Evolutionary conservation across 2,888 invertebrate genomes (phyloP).

Genomic region (Paralinhomoeus sp.): DNA sequence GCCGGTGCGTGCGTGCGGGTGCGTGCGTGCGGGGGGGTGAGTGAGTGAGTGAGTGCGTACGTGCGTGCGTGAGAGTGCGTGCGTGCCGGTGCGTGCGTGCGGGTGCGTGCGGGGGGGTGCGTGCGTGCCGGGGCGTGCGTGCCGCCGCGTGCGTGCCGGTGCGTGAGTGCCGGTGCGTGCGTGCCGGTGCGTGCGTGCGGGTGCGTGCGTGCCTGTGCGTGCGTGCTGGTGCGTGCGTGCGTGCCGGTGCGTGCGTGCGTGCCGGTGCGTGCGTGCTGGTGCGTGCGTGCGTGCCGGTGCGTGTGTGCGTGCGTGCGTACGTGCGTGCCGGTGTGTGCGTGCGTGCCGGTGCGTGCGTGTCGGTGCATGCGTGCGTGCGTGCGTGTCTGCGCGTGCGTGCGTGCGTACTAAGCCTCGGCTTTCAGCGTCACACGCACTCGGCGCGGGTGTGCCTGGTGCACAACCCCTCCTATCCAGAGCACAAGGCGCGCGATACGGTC

Average conservation of each 20-base stretch:
- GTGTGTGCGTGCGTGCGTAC: conserved; percentile 7
- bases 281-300: too few species aligned
- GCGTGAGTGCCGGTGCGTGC: conserved; percentile 26
- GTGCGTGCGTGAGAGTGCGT: background rate
- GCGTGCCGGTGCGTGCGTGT: background rate
- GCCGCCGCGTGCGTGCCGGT: too few species aligned
- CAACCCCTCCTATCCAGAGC: conserved; percentile 15
- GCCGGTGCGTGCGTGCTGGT: too few species aligned
- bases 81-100: too few species aligned
- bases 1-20: too few species aligned
- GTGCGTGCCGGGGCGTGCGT: background rate
- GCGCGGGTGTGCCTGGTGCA: conserved; percentile 31
- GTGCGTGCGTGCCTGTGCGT: too few species aligned
- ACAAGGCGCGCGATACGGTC: background rate
- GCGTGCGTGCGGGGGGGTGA: too few species aligned
- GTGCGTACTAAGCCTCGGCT: background rate
- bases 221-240: conserved; percentile 22
- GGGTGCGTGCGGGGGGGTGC: conserved; percentile 22
- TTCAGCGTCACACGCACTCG: conserved; percentile 27
- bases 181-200: background rate
- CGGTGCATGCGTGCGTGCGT: conserved; percentile 22
- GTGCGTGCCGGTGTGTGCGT: background rate
- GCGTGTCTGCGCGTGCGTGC: background rate
- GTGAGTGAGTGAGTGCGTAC: conserved; percentile 29
- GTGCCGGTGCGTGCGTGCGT: background rate